Percentiles rank a stretch among this genome's conserved stretches.
Evolutionary conservation across 2,113 vertebrate genomes (phyloP).

Genomic region (Mirza zaza): DNA sequence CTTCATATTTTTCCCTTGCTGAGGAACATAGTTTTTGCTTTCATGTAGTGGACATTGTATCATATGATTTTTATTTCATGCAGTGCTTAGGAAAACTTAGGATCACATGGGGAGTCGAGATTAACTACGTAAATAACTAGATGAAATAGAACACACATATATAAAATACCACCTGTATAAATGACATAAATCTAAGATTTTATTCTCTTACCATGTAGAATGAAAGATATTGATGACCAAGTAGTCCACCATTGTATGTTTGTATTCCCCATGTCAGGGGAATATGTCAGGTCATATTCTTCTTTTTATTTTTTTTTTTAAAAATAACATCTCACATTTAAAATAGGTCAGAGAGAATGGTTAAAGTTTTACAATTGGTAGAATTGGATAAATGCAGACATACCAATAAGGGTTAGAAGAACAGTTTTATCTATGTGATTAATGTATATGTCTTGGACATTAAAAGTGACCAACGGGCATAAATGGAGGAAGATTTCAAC

Average conservation of each 20-base stretch:
- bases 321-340: background rate
- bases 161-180: background rate
- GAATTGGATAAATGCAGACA: background rate
- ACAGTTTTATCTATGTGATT: background rate
- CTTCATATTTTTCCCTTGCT: background rate
- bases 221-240: background rate
- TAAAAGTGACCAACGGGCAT: background rate
- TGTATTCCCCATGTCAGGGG: background rate
- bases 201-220: background rate
- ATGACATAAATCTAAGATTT: background rate
- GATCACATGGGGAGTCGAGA: background rate
- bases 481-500: background rate
- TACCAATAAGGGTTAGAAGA: fast-evolving
- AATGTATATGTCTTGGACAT: background rate
- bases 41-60: background rate
- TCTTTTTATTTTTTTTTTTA: too few relatives aligned
- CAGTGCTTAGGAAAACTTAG: background rate
- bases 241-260: background rate
- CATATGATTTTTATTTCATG: background rate
- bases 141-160: background rate
- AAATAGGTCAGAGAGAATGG: background rate
- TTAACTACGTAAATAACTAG: background rate
- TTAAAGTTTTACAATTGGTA: background rate
- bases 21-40: background rate
- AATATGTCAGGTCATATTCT: background rate